These are phyloP conservation scores for Aleiodes testaceus DNA, from an alignment of 2,888 invertebrate species.

Conservation along the genomic window DNA sequence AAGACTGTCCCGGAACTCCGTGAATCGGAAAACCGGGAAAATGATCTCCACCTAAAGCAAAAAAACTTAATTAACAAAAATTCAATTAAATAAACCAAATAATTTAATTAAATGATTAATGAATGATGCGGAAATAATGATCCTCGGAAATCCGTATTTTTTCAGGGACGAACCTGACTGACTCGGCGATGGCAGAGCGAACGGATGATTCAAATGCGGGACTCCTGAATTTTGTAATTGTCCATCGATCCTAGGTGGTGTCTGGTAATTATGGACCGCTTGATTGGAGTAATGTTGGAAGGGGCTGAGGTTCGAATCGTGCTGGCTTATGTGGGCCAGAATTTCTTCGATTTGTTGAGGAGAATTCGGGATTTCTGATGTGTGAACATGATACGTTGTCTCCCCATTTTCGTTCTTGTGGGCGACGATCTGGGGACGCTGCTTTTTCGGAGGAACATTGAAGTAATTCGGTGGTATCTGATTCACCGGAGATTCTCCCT, in stretches of 20 bases:
- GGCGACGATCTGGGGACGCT: slow-evolving; percentile 64
- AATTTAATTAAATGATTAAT: not conserved
- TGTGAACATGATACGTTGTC: slow-evolving; percentile 68
- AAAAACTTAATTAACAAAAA: no score
- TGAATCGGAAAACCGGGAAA: slow-evolving; percentile 62
- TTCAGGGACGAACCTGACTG: slow-evolving; percentile 70
- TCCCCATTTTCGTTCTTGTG: slow-evolving; percentile 68
- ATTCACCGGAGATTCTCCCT: slow-evolving; percentile 54
- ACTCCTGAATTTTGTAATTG: slow-evolving; percentile 64
- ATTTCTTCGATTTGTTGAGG: slow-evolving; percentile 70
- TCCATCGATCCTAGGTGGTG: slow-evolving; percentile 61
- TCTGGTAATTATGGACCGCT: slow-evolving; percentile 58
- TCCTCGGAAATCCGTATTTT: not conserved
- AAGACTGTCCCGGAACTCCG: slow-evolving; percentile 56
- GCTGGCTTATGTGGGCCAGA: slow-evolving; percentile 68
- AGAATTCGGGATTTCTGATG: slow-evolving; percentile 65
- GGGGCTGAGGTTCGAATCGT: slow-evolving; percentile 66
- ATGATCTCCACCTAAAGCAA: slow-evolving; percentile 55
- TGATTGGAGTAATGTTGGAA: slow-evolving; percentile 66
- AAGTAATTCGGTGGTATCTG: slow-evolving; percentile 59
- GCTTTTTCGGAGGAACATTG: slow-evolving; percentile 61
- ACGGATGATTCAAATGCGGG: slow-evolving; percentile 67
- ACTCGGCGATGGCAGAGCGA: slow-evolving; percentile 65
- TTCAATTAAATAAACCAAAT: not conserved
- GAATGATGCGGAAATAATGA: not conserved